Evolutionary conservation across 2,888 invertebrate genomes (phyloP).

Genomic region (Aelia acuminata): DNA sequence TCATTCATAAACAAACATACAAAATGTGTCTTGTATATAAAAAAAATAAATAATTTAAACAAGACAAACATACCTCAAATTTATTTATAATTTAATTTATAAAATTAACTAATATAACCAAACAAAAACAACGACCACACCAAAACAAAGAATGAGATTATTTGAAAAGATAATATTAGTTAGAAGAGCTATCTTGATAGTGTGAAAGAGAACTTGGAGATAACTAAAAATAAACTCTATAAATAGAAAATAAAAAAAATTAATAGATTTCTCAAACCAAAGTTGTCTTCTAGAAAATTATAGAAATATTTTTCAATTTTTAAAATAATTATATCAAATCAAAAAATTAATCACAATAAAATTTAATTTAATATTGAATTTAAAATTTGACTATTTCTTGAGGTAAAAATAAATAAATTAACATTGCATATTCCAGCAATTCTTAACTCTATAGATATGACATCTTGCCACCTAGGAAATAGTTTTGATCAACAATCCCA

Average conservation of each 20-base stretch:
- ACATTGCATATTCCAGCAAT: no score
- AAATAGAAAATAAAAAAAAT: not conserved
- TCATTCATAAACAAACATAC: not conserved
- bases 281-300: not conserved
- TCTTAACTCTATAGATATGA: no score
- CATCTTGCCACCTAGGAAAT: no score
- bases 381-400: no score
- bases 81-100: not conserved
- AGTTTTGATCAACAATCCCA: no score
- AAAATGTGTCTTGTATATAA: no score
- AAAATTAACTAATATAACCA: not conserved
- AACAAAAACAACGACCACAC: not conserved
- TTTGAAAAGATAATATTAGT: not conserved
- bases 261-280: not conserved
- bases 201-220: not conserved
- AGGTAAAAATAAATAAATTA: no score
- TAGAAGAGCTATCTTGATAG: conserved; percentile 29
- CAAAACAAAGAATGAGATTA: not conserved
- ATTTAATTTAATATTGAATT: no score
- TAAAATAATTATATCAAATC: not conserved
- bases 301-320: not conserved
- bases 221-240: conserved; percentile 42
- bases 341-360: not conserved
- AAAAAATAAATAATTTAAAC: not conserved
- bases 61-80: not conserved